Conservation (phyloP, 2,888 invertebrate genomes). For the Neoitamus cyanurus region DNA sequence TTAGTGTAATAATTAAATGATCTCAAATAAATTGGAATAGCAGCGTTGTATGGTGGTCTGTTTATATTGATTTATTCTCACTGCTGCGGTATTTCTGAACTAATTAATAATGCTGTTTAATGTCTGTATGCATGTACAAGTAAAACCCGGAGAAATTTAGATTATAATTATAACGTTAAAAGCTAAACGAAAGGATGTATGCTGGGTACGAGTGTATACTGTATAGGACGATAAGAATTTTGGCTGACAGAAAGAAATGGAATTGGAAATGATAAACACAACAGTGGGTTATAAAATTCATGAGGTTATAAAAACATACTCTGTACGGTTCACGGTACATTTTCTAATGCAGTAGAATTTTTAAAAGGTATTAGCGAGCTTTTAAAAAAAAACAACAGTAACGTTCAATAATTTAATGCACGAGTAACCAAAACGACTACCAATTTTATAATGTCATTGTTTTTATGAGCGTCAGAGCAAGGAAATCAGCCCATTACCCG, state of each 20-base stretch:
- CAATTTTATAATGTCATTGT: too few relatives aligned
- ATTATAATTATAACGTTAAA: not conserved
- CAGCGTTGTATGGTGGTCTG: not conserved
- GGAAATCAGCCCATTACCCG: too few relatives aligned
- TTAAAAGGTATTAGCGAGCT: too few relatives aligned
- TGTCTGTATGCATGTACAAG: not conserved
- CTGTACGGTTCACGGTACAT: too few relatives aligned
- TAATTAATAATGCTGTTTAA: not conserved
- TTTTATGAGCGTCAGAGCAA: too few relatives aligned
- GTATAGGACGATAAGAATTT: conserved; percentile 13
- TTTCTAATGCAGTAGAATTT: too few relatives aligned
- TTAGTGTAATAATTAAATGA: not conserved
- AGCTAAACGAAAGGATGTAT: not conserved
- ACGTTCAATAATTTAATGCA: too few relatives aligned
- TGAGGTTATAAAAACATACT: too few relatives aligned
- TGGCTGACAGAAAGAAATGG: not conserved
- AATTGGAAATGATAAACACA: not conserved
- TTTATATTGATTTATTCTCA: not conserved
- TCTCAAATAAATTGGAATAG: not conserved
- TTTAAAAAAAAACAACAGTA: too few relatives aligned
- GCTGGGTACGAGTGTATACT: too few relatives aligned
- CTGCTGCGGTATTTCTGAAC: not conserved
- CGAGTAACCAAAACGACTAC: too few relatives aligned
- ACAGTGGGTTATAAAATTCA: not conserved
- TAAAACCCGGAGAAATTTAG: not conserved